phyloP scores from a whole-genome alignment of 2,113 vertebrate species.

The Antechinus flavipes region DNA sequence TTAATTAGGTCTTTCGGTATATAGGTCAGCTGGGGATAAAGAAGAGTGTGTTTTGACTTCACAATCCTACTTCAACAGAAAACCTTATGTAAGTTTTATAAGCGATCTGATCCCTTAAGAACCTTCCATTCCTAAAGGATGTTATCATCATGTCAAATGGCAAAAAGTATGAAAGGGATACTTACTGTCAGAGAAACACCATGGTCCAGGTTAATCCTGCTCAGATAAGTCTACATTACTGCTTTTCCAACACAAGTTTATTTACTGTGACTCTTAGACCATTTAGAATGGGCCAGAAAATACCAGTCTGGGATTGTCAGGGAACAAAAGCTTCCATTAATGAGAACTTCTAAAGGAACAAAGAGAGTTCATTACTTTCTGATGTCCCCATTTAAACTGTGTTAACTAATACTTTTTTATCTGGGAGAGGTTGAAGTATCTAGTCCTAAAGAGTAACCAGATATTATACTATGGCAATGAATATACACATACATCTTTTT shows the following conservation, averaged over 20 bases:
- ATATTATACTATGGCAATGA: background rate
- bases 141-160: background rate
- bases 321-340: conserved; percentile 59
- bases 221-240: background rate
- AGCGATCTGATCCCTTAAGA: conserved; percentile 30
- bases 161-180: background rate
- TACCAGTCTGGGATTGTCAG: conserved; percentile 38
- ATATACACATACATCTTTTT: background rate
- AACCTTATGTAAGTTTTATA: conserved; percentile 4
- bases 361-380: conserved; percentile 41
- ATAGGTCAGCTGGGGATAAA: background rate
- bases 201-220: background rate
- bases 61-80: conserved; percentile 48
- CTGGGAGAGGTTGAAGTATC: conserved; percentile 11
- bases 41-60: conserved; percentile 23
- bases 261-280: conserved; percentile 2
- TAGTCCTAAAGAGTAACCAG: background rate
- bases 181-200: background rate
- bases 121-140: conserved; percentile 15
- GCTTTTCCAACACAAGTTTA: conserved; percentile 26
- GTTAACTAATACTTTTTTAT: conserved; percentile 45
- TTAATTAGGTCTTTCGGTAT: conserved; percentile 40
- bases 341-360: conserved; percentile 45
- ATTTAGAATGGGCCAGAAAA: conserved; percentile 66
- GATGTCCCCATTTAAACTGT: background rate